Evolutionary conservation across 2,113 vertebrate species (phyloP).

Genomic region (Pterocles gutturalis): DNA sequence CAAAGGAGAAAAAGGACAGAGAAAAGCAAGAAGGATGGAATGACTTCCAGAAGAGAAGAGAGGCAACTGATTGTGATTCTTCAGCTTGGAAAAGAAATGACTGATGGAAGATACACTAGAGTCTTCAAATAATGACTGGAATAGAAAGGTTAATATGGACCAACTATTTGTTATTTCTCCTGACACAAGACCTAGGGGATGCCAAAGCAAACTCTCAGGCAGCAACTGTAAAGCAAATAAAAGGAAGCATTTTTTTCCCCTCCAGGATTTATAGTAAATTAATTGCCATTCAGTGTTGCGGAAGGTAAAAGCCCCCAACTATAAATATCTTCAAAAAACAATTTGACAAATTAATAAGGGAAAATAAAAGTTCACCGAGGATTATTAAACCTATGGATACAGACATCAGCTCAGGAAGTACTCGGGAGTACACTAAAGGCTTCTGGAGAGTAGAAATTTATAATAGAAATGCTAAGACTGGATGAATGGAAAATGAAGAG

Average conservation of each 20-base stretch:
- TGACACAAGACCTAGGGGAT: not conserved
- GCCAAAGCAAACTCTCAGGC: not conserved
- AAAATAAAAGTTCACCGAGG: not conserved
- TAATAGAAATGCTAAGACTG: not conserved
- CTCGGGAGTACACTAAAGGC: not conserved
- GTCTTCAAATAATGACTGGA: not conserved
- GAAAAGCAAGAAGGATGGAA: not conserved
- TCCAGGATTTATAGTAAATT: not conserved
- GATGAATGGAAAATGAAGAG: not conserved
- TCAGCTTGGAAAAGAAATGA: not conserved
- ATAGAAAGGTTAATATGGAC: not conserved
- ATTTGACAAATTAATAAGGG: not conserved
- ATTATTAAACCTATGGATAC: not conserved
- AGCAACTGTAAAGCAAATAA: conserved; percentile 14
- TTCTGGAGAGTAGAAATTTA: not conserved
- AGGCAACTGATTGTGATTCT: not conserved
- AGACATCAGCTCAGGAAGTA: not conserved
- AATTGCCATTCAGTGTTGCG: not conserved
- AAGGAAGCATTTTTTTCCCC: not conserved
- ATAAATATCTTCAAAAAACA: not conserved
- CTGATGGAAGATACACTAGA: not conserved
- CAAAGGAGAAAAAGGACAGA: not conserved
- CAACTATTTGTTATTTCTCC: conserved; percentile 18
- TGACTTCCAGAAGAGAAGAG: not conserved
- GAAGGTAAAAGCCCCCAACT: not conserved